Conservation (phyloP, 2,113 vertebrate genomes). For the Brachyhypopomus occidentalis region DNA sequence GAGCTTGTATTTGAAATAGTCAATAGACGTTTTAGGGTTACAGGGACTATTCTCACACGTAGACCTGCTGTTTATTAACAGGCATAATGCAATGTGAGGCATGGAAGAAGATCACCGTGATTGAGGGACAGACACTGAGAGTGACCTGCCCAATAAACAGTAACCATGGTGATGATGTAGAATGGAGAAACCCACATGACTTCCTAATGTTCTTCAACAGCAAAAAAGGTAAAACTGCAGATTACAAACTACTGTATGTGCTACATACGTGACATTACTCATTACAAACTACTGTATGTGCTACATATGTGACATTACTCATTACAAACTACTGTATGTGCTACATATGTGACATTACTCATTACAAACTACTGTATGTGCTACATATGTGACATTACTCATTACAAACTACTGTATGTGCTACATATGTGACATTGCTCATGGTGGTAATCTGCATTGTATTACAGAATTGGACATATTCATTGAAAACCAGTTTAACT, state of each 20-base stretch:
- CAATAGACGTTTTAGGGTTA: too few relatives aligned
- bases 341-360: not conserved
- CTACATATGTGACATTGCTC: not conserved
- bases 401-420: not conserved
- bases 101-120: conserved; percentile 48
- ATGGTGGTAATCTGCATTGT: not conserved
- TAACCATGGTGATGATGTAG: conserved; percentile 35
- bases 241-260: not conserved
- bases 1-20: not conserved
- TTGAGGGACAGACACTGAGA: conserved; percentile 62
- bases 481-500: too few relatives aligned
- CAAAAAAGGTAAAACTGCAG: conserved; percentile 53
- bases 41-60: not conserved
- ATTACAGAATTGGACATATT: not conserved
- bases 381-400: not conserved
- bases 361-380: not conserved
- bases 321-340: not conserved
- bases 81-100: conserved; percentile 59
- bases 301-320: not conserved
- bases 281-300: not conserved
- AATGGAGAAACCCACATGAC: conserved; percentile 69
- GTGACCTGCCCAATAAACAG: conserved; percentile 59
- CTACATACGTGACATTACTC: not conserved
- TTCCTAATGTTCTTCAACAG: conserved; percentile 66
- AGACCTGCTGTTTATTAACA: conserved; percentile 35